Evolutionary conservation across 2,888 invertebrate genomes (phyloP).

Genomic region (Hipparchia semele): DNA sequence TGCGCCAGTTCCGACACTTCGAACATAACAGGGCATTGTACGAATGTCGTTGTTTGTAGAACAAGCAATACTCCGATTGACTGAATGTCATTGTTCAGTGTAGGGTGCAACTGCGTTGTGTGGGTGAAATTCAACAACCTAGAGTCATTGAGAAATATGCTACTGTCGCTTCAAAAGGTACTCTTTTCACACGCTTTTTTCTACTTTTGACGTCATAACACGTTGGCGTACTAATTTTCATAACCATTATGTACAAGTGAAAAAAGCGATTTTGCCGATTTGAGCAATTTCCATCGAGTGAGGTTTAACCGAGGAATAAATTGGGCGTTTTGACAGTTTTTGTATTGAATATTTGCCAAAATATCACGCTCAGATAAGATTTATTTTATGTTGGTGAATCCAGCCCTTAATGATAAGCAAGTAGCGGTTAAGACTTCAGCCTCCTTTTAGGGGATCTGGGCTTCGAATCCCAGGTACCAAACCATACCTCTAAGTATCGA

Average conservation of each 20-base stretch:
- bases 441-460: too few relatives aligned
- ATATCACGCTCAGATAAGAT: too few relatives aligned
- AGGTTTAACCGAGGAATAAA: too few relatives aligned
- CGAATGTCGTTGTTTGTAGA: constrained; percentile 19
- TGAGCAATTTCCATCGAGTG: too few relatives aligned
- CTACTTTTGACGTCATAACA: neutral
- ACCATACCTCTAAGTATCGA: too few relatives aligned
- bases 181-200: neutral
- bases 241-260: neutral
- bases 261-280: neutral
- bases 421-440: too few relatives aligned
- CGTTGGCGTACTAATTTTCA: neutral
- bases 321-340: too few relatives aligned
- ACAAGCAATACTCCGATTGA: constrained; percentile 23
- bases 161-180: neutral
- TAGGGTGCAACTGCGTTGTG: constrained; percentile 11
- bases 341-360: too few relatives aligned
- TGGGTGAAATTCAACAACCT: constrained; percentile 5
- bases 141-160: neutral
- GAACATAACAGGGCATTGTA: constrained; percentile 15
- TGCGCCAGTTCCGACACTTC: neutral
- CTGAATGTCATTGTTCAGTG: constrained; percentile 16
- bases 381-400: too few relatives aligned
- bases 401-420: too few relatives aligned
- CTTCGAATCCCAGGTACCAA: too few relatives aligned